Percentiles rank a stretch among this genome's conserved stretches.
Evolutionary conservation across 2,888 invertebrate species (phyloP).

Genomic region (Venusia cambrica): DNA sequence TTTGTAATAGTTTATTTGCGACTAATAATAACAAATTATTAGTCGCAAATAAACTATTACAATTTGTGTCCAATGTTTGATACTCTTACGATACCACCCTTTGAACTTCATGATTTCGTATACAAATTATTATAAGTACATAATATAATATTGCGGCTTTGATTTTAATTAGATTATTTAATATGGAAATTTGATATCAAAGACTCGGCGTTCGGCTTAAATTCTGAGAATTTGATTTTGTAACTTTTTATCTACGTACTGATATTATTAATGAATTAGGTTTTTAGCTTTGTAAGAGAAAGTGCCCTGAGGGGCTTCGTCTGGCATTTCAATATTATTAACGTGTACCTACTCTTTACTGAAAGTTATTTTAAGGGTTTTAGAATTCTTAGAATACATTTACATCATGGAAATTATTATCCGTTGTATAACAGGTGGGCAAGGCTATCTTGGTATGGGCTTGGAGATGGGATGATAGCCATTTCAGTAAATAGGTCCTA

Average conservation of each 20-base stretch:
- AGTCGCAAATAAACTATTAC: background rate
- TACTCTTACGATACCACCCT: slow-evolving; percentile 1
- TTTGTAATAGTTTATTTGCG: too few relatives aligned
- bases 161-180: slow-evolving; percentile 14
- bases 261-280: background rate
- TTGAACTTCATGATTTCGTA: slow-evolving; percentile 13
- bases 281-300: background rate
- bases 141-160: slow-evolving; percentile 13
- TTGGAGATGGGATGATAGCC: too few relatives aligned
- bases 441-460: too few relatives aligned
- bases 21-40: background rate
- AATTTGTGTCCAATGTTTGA: slow-evolving; percentile 1
- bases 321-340: too few relatives aligned
- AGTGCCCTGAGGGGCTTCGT: background rate
- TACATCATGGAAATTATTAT: too few relatives aligned
- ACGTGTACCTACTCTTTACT: background rate
- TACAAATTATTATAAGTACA: slow-evolving; percentile 15
- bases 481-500: too few relatives aligned
- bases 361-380: background rate
- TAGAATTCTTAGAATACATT: too few relatives aligned
- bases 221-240: slow-evolving; percentile 4
- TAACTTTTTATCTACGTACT: background rate
- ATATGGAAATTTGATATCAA: slow-evolving; percentile 7
- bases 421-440: too few relatives aligned
- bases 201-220: slow-evolving; percentile 2